Evolutionary conservation across 2,797 vertebrate genomes (phyloP).

Genomic region (Benthosema pterotum): DNA sequence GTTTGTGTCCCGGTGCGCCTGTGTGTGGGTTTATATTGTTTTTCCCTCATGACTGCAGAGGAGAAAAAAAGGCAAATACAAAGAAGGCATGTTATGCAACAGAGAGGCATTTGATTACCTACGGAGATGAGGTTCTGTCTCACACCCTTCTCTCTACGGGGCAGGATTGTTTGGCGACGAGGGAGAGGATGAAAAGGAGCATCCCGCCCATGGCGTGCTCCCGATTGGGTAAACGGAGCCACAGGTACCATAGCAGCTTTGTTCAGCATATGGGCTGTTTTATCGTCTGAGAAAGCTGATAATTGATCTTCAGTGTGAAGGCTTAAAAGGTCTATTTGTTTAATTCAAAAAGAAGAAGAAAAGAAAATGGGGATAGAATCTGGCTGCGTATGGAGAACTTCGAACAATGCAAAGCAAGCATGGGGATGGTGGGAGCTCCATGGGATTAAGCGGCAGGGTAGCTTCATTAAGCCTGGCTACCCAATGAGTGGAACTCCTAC

Average conservation of each 20-base stretch:
- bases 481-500: constrained; percentile 55
- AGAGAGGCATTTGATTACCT: constrained; percentile 41
- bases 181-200: constrained; percentile 37
- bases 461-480: constrained; percentile 58
- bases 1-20: constrained; percentile 6
- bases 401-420: constrained; percentile 51
- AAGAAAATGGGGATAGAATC: constrained; percentile 37
- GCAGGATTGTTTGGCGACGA: constrained; percentile 42
- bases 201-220: constrained; percentile 37
- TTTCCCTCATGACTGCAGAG: constrained; percentile 10
- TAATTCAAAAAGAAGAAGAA: constrained; percentile 31
- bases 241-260: constrained; percentile 50
- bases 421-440: constrained; percentile 38
- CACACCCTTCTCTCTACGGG: constrained; percentile 18
- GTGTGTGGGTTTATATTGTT: not conserved
- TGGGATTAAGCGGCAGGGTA: constrained; percentile 61
- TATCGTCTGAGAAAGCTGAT: constrained; percentile 65
- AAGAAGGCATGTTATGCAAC: constrained; percentile 20
- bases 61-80: constrained; percentile 14
- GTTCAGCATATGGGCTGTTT: constrained; percentile 59
- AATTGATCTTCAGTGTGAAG: constrained; percentile 68
- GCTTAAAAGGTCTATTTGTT: constrained; percentile 64
- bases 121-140: constrained; percentile 32
- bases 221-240: constrained; percentile 18
- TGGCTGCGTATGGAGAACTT: constrained; percentile 52